Evolutionary conservation across 2,113 vertebrate species (phyloP).

Genomic region (Ibidorhyncha struthersii): DNA sequence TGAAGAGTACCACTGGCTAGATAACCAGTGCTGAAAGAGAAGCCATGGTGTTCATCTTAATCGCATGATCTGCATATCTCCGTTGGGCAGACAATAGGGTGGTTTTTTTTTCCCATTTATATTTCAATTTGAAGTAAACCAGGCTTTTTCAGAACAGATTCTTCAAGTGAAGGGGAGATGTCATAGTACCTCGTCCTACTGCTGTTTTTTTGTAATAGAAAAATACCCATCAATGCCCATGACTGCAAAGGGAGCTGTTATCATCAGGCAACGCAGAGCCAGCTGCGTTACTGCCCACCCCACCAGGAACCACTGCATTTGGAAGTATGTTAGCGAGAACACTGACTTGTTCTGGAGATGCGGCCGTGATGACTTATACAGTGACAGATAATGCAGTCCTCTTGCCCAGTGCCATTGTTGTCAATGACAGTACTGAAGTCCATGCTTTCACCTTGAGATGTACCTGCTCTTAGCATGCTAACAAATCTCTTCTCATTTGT

Average conservation of each 20-base stretch:
- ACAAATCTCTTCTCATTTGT: neutral
- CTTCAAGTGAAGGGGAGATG: neutral
- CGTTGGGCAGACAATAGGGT: neutral
- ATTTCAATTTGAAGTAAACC: neutral
- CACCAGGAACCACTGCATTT: too few species aligned
- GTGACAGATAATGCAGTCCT: neutral
- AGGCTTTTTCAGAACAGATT: neutral
- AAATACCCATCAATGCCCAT: rapidly evolving
- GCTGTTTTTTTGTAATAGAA: neutral
- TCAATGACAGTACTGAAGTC: neutral
- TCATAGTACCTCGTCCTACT: neutral
- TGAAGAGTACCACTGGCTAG: neutral
- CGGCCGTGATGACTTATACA: rapidly evolving
- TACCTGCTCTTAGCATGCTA: neutral
- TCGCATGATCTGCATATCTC: neutral
- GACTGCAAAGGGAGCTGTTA: neutral
- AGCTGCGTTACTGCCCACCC: neutral
- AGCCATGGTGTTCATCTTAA: neutral
- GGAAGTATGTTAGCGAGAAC: rapidly evolving
- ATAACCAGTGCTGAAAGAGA: neutral
- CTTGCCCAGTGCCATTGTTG: neutral
- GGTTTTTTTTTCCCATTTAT: neutral
- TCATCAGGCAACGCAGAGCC: neutral
- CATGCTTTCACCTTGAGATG: neutral
- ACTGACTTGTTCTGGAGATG: neutral